phyloP scores from a whole-genome alignment of 2,888 invertebrate species.

The Epinotia brunnichana region DNA sequence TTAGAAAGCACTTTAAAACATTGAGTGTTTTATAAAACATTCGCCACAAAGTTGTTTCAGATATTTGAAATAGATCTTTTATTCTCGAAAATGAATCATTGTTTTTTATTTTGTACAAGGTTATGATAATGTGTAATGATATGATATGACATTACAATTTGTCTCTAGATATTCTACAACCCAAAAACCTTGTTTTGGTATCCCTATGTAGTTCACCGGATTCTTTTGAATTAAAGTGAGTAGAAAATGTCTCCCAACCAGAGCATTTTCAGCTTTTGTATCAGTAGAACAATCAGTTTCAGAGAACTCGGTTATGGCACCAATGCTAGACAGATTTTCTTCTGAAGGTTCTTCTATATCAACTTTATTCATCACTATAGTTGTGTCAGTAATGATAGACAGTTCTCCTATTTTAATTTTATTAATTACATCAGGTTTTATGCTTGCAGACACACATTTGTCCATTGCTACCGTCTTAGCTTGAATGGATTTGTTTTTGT shows the following conservation, averaged over 20 bases:
- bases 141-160: not conserved
- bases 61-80: conserved; percentile 22
- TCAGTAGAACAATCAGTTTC: not conserved
- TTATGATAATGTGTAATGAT: conserved; percentile 8
- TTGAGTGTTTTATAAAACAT: not conserved
- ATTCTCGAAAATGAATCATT: conserved; percentile 17
- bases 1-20: conserved; percentile 3
- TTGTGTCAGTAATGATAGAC: too few relatives aligned
- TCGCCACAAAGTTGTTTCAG: conserved; percentile 18
- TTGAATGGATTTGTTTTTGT: not conserved
- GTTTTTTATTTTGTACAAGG: conserved; percentile 19
- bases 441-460: not conserved
- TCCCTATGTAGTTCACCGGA: conserved; percentile 5
- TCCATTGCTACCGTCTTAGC: not conserved
- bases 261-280: not conserved
- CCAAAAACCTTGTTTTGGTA: not conserved
- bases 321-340: not conserved
- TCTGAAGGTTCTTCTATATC: conserved; percentile 1
- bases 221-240: conserved; percentile 4
- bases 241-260: conserved; percentile 10
- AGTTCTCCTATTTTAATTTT: too few relatives aligned
- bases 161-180: not conserved
- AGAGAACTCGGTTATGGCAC: too few relatives aligned
- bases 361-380: not conserved
- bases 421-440: not conserved